phyloP scores from a whole-genome alignment of 2,888 invertebrate species.

The Hypselothyrea guttata region DNA sequence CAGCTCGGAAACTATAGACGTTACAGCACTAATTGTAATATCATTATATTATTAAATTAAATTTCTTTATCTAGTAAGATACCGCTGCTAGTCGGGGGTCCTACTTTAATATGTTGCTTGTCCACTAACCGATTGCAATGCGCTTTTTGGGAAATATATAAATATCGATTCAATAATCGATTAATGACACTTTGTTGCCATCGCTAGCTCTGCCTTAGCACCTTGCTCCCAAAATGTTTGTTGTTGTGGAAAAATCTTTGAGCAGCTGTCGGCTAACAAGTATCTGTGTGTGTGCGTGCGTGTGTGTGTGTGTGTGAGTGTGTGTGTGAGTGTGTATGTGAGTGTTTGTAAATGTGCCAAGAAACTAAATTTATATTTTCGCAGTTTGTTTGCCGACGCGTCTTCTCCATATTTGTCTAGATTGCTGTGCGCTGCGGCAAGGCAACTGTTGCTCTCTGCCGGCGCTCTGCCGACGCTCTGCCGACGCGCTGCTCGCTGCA shows the following conservation, averaged over 20 bases:
- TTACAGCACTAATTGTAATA: too few species aligned
- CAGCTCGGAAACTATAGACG: too few species aligned
- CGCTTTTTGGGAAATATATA: too few species aligned
- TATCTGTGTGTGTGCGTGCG: conserved; percentile 2
- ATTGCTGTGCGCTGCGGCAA: conserved; percentile 57
- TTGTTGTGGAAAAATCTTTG: conserved; percentile 46
- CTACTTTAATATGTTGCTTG: too few species aligned
- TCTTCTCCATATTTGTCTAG: conserved; percentile 63
- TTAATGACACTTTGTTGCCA: too few species aligned
- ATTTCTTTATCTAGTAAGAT: too few species aligned
- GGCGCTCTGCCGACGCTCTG: too few species aligned
- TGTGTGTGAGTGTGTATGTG: conserved; percentile 13
- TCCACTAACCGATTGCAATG: too few species aligned
- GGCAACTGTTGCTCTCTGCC: conserved; percentile 64
- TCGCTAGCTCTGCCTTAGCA: conserved; percentile 34
- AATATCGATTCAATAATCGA: too few species aligned
- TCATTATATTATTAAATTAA: too few species aligned
- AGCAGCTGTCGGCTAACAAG: conserved; percentile 33
- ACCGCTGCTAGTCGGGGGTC: too few species aligned
- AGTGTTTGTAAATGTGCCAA: conserved; percentile 29
- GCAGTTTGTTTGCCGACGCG: conserved; percentile 58
- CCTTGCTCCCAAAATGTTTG: conserved; percentile 42
- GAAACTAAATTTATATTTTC: conserved; percentile 56
- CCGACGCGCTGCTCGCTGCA: conserved; percentile 47
- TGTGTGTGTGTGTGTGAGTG: background rate